phyloP scores from a whole-genome alignment of 1,140 invertebrate species.

The Neotoxoptera formosana region DNA sequence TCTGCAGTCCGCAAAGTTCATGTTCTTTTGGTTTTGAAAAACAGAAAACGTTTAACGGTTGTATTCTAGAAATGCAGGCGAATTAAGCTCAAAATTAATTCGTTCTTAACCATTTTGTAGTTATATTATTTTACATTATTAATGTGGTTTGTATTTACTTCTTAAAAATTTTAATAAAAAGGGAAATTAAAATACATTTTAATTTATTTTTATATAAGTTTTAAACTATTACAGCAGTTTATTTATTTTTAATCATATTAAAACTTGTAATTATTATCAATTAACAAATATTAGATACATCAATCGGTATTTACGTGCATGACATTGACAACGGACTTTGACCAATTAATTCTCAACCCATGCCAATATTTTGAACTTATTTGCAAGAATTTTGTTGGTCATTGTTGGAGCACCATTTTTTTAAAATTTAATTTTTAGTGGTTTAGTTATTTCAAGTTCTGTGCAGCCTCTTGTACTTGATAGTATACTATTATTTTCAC shows the following conservation, averaged over 20 bases:
- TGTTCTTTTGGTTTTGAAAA: background rate
- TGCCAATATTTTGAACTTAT: background rate
- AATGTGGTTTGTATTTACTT: too few relatives aligned
- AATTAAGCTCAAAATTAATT: too few relatives aligned
- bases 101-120: too few relatives aligned
- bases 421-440: background rate
- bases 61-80: too few relatives aligned
- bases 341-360: background rate
- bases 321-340: background rate
- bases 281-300: too few relatives aligned
- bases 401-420: background rate
- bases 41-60: background rate
- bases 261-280: background rate
- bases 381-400: background rate
- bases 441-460: background rate
- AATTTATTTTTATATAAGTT: background rate
- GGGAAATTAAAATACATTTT: background rate
- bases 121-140: too few relatives aligned
- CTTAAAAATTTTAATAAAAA: too few relatives aligned
- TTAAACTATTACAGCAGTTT: background rate
- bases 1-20: background rate
- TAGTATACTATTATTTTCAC: rapidly evolving
- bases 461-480: too few relatives aligned
- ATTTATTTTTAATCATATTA: background rate
- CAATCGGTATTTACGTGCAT: background rate